Conservation (phyloP, 2,888 invertebrate species). For the Leucophenga montana region DNA sequence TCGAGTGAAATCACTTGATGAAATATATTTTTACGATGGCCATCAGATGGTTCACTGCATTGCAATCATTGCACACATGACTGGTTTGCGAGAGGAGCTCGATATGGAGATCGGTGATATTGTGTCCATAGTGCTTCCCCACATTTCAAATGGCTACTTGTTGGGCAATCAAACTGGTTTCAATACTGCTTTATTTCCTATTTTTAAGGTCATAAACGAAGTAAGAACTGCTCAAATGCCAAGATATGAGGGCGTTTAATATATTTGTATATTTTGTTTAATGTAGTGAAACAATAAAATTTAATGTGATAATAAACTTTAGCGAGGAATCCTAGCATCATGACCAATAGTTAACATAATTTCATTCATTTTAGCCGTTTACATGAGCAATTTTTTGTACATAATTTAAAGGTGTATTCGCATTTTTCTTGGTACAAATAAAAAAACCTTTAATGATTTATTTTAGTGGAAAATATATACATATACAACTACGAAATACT, state of each 20-base stretch:
- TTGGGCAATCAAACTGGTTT: slow-evolving; percentile 90
- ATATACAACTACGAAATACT: too few species aligned
- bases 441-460: too few species aligned
- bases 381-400: too few species aligned
- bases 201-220: slow-evolving; percentile 86
- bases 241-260: slow-evolving; percentile 74
- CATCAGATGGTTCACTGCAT: slow-evolving; percentile 89
- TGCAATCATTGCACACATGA: slow-evolving; percentile 81
- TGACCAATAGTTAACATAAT: too few species aligned
- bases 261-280: too few species aligned
- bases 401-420: too few species aligned
- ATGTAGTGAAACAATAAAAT: too few species aligned
- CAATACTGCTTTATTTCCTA: slow-evolving; percentile 83
- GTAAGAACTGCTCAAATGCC: slow-evolving; percentile 87
- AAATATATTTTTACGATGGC: slow-evolving; percentile 98
- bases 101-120: slow-evolving; percentile 83
- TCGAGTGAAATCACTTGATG: slow-evolving; percentile 92
- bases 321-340: too few species aligned
- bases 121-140: slow-evolving; percentile 88
- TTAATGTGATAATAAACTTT: too few species aligned
- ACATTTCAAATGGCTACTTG: slow-evolving; percentile 96
- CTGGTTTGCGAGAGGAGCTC: slow-evolving; percentile 78
- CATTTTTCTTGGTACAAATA: too few species aligned
- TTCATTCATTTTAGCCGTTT: too few species aligned
- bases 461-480: too few species aligned